Evolutionary conservation across 2,113 vertebrate species (phyloP).

Genomic region (Lagenorhynchus albirostris): DNA sequence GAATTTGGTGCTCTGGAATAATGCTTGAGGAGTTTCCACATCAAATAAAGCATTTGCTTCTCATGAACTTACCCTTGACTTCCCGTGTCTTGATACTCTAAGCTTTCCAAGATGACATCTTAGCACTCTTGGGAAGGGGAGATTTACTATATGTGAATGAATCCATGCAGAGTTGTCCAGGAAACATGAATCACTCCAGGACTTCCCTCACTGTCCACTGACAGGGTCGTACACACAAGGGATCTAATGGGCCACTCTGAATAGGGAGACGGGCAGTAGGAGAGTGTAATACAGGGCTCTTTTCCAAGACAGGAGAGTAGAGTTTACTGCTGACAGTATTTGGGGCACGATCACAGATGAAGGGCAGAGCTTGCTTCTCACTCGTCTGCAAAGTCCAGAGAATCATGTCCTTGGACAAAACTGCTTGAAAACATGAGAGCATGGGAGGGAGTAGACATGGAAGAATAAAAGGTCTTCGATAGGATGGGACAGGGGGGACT

Average conservation of each 20-base stretch:
- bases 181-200: not conserved
- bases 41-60: conserved; percentile 38
- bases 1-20: conserved; percentile 54
- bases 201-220: not conserved
- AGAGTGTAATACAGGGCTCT: not conserved
- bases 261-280: not conserved
- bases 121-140: not conserved
- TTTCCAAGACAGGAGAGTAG: not conserved
- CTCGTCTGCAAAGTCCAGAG: not conserved
- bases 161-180: not conserved
- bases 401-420: not conserved
- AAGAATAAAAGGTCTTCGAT: not conserved
- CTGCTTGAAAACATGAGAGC: not conserved
- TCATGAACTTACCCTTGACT: conserved; percentile 52
- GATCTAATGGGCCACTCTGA: not conserved
- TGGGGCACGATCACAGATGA: not conserved
- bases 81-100: not conserved
- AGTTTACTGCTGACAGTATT: not conserved
- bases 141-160: conserved; percentile 29
- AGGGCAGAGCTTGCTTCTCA: not conserved
- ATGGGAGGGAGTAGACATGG: not conserved
- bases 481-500: not conserved
- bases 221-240: not conserved
- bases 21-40: conserved; percentile 55
- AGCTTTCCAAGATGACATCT: conserved; percentile 17